Percentiles rank a stretch among this genome's conserved stretches.
Evolutionary conservation across 2,888 invertebrate species (phyloP).

Genomic region (Euzophera pinguis): DNA sequence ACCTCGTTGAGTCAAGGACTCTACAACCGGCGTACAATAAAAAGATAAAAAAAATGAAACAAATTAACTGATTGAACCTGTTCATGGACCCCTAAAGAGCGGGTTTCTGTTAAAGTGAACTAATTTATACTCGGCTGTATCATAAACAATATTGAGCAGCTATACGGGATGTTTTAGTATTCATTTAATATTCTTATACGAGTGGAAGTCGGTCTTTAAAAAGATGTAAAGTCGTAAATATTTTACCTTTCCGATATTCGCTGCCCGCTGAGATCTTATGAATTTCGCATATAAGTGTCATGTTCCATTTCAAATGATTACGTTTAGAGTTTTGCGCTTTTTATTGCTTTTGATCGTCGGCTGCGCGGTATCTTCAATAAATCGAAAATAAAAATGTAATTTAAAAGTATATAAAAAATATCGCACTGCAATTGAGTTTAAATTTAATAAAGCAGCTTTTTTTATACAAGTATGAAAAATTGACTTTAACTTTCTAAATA

Average conservation of each 20-base stretch:
- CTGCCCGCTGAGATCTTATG: slow-evolving; percentile 37
- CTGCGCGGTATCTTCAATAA: neutral
- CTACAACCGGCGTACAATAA: slow-evolving; percentile 64
- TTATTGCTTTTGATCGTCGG: slow-evolving; percentile 1
- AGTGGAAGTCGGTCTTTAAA: slow-evolving; percentile 32
- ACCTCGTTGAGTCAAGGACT: slow-evolving; percentile 79
- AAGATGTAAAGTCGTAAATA: slow-evolving; percentile 50
- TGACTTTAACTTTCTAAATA: neutral
- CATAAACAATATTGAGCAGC: slow-evolving; percentile 65
- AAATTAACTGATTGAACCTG: slow-evolving; percentile 75
- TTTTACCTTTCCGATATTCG: slow-evolving; percentile 37
- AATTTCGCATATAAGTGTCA: slow-evolving; percentile 34
- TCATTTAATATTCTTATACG: slow-evolving; percentile 49
- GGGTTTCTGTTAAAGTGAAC: slow-evolving; percentile 67
- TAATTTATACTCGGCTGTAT: slow-evolving; percentile 73
- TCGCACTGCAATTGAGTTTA: neutral
- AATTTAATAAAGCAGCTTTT: neutral
- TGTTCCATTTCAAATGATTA: slow-evolving; percentile 29
- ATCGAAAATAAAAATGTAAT: no score
- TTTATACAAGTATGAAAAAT: neutral
- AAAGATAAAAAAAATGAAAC: slow-evolving; percentile 59
- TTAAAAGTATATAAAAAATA: no score
- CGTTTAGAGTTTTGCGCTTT: slow-evolving; percentile 6
- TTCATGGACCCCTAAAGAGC: slow-evolving; percentile 74
- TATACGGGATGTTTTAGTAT: slow-evolving; percentile 48